Base-by-base conservation (phyloP, 1,140 invertebrate species). In the Scaptomyza pallida region DNA sequence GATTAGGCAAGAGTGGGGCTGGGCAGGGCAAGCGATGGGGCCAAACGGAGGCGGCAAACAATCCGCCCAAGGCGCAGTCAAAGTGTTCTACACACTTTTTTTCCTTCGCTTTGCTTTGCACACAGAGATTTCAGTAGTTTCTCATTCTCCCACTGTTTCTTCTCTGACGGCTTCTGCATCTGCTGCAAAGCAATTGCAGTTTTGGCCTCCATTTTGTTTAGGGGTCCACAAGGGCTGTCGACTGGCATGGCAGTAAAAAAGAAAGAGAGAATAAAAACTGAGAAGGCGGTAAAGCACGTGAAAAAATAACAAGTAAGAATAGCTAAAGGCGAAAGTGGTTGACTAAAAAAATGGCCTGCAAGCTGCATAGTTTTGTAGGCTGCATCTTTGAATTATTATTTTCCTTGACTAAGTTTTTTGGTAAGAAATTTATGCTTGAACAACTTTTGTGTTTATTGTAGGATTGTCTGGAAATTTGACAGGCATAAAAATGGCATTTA, bases 1-100 rank as follows among this genome's bases (percentile, higher is more conserved):
- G 81, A 86, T 86, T 86, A 86, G 82, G 77, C 62, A 16, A 30
- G n/a, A n/a, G 8, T 26, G 23, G 13, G 23, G 23, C 6, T 16
- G 15, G n/a, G n/a, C n/a, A n/a, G n/a, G n/a, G n/a, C 26, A 79
- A 80, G 62, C 57, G n/a, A 4, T 8, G 19, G 1, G 10, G 1
- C 1, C 2, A 0, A 5, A 0, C 6, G 3, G 3, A 3, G 1
- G 16, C 13, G 1, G 10, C 5, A 30, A 30, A 9, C 40, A 26
- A 21, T 26, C 12, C 10, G 57, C 68, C 52, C 52, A 52, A 65
- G 68, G 68, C 68, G 62, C 61, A 57, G 51, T 41, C 67, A 55
- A 70, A 70, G 67, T 70, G 67, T 60, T 64, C 6, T 35, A 59
- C 63, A 65, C 41, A 40, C 23, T 50, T 64, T 56, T n/a, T 48